Evolutionary conservation across 2,797 vertebrate species (phyloP), one percentile per base, ranked within the genome.

Genomic region (Schizothorax lantsangensis): DNA sequence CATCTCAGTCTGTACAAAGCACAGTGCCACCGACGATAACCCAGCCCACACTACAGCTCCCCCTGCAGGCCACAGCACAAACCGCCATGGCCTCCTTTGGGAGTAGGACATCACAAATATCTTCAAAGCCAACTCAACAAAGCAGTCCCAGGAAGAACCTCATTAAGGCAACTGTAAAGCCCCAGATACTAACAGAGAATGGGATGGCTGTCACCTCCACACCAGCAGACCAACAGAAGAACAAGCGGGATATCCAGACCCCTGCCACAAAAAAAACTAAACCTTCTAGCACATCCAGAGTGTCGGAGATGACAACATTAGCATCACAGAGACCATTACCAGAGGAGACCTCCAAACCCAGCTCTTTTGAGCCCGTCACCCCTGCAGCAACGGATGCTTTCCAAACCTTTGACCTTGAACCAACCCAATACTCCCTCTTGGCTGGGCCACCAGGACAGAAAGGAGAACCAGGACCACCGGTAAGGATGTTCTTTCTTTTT

Each of bases 401-500:
- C 90, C 95, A 97, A 33, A 95, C 96, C 87, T 97, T 96, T 86
- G 93, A 97, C 87, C 90, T 95, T n/a, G 96, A 95, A 84, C 95
- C 96, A n/a, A 98, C 97, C 6, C 93, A 94, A 0, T 97, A 96
- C 92, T 96, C 97, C 0, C 91, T 97, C 91, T 89, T 97, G 75
- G 92, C 93, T 89, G 97, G 96, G 92, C 93, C 94, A 93, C 95
- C 96, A 9, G 97, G 97, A 85, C 91, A 93, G 89, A 99, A 98
- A 94, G 98, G 98, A 93, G 97, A 99, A 91, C 96, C 94, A 84
- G 98, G 98, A 92, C 93, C 92, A 64, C 94, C 92, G 95, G 98
- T 99, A 95, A 96, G 97, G 97, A 94, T 73, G 85, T 88, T 23
- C 54, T 79, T 62, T 79, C 62, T 23, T 75, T 23, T 80, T 36